Evolutionary conservation across 2,888 invertebrate genomes (phyloP), one percentile per base, ranked within the genome.

Genomic region (Melieria omissa): DNA sequence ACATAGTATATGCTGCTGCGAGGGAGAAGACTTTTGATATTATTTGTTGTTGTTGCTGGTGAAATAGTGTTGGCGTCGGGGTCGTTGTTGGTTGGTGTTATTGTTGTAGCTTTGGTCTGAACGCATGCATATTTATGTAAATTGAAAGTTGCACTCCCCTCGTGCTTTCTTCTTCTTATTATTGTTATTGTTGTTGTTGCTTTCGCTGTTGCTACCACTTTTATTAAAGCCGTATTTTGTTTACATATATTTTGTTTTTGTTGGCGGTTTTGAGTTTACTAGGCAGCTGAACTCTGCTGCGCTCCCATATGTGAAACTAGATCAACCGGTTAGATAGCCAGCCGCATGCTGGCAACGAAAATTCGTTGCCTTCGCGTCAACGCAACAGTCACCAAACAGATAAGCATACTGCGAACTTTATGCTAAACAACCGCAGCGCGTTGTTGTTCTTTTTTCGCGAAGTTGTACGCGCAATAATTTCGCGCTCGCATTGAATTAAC

Each of bases 281-380:
- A 45, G 41, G n/a, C 45, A 61, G 44, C 44, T 61, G 44, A 58
- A 41, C 61, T 61, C 14, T 61, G 41, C 29, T 29, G 29, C 1
- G 29, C 29, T 29, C 1, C 29, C 44, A 54, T 44, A 54, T 54
- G 62, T 14, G 41, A 65, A 70, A 70, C 70, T 70, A 70, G 70
- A 69, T 69, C 69, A 69, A 69, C 69, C 64, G 70, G 70, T 70
- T 70, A 44, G 29, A 57, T 62, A 54, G 44, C 54, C 54, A 62
- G 49, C 62, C 42, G 45, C 29, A 29, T 29, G 29, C 29, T 29
- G 29, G 29, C 29, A 6, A 8, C 14, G 52, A 52, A 52, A 52
- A 52, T n/a, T n/a, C 9, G 52, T 52, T 52, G 9, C 52, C 29
- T 29, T 29, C 29, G 29, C 29, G 29, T 29, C 29, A 29, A 29